These are phyloP conservation scores for Macrophya annulata DNA, from an alignment of 2,888 invertebrate genomes.

Conservation along the genomic window DNA sequence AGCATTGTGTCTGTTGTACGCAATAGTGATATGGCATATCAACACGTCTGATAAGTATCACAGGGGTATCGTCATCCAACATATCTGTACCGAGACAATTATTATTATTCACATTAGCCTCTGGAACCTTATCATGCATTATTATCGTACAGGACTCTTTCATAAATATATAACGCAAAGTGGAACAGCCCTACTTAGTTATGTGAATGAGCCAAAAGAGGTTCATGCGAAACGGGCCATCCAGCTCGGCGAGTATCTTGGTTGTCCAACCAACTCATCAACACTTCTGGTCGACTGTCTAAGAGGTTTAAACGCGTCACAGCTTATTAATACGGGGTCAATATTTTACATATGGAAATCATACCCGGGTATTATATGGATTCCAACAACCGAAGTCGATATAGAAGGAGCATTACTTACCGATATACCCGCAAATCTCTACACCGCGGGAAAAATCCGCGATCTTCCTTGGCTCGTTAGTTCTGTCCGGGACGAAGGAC, in stretches of 20 bases:
- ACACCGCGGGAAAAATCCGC: neutral
- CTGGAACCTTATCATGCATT: no score
- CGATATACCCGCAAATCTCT: neutral
- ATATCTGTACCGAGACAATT: no score
- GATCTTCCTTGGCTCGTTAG: neutral
- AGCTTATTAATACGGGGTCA: neutral
- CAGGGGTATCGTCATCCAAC: no score
- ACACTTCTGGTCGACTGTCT: neutral
- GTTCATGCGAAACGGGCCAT: neutral
- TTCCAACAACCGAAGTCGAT: neutral
- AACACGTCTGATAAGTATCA: no score
- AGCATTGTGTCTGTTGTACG: no score
- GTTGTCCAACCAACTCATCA: neutral
- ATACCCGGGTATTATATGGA: neutral
- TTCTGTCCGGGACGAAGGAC: neutral
- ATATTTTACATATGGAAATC: neutral
- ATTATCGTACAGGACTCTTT: slow-evolving; percentile 15
- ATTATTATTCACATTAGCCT: no score
- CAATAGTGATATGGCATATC: no score
- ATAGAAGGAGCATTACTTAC: slow-evolving; percentile 4
- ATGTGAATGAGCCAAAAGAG: neutral
- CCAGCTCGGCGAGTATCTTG: neutral
- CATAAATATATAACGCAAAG: slow-evolving; percentile 6
- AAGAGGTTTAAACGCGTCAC: neutral
- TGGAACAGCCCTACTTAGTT: neutral